Percentiles rank a stretch among this genome's conserved stretches.
These are phyloP conservation scores for Chironomus tentans DNA, from an alignment of 2,888 invertebrate genomes.

Conservation along the genomic window DNA sequence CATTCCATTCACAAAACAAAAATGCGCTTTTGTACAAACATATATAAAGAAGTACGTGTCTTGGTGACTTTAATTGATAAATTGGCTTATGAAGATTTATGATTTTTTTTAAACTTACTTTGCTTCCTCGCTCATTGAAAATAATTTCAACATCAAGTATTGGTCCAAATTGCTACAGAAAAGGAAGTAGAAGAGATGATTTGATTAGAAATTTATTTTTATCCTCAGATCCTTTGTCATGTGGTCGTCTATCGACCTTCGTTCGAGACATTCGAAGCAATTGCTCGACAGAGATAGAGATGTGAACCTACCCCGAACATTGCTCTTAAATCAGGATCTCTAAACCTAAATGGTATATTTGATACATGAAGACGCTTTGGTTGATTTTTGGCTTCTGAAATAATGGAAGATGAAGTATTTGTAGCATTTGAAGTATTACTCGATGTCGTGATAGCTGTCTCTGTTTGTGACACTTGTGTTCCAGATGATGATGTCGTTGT, in stretches of 20 bases:
- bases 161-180: constrained; percentile 92
- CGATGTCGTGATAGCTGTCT: constrained; percentile 34
- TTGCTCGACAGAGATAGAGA: not conserved
- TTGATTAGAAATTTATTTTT: not conserved
- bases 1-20: too few species aligned
- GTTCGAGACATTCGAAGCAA: too few species aligned
- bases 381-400: constrained; percentile 55
- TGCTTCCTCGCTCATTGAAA: constrained; percentile 99
- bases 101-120: constrained; percentile 62
- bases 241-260: too few species aligned
- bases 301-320: constrained; percentile 89
- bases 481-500: constrained; percentile 31
- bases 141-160: constrained; percentile 99
- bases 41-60: too few species aligned
- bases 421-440: constrained; percentile 29
- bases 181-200: constrained; percentile 36
- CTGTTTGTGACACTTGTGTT: constrained; percentile 31
- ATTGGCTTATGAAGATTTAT: too few species aligned
- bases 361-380: constrained; percentile 97
- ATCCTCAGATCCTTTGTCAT: not conserved
- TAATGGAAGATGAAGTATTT: constrained; percentile 31
- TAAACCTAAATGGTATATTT: constrained; percentile 99
- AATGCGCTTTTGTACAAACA: too few species aligned
- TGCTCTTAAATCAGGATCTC: constrained; percentile 95
- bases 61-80: too few species aligned